Base-by-base conservation (phyloP, 2,113 vertebrate species). In the Pelecanoides urinatrix region DNA sequence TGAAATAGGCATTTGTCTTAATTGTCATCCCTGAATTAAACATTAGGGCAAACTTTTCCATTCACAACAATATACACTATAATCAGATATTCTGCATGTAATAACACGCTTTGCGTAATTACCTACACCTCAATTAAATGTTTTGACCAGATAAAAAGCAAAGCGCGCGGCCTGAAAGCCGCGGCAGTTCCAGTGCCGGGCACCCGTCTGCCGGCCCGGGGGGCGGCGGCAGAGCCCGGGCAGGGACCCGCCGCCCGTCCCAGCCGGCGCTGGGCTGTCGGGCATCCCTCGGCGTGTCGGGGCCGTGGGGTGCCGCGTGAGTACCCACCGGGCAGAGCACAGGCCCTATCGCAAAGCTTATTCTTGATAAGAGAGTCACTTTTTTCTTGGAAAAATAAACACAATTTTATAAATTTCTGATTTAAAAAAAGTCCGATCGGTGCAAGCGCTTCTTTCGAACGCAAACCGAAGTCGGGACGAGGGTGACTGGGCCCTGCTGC, bases 11-110 rank as follows among this genome's bases (percentile, higher is more conserved):
- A 67, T 72, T 92, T 91, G 68, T 82, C 88, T 93, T 85, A 76
- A 96, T 74, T 71, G 62, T 78, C 85, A 92, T 40, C 92, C 96
- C 77, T 7, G 83, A 89, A 63, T 89, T 76, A 90, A 95, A 93
- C 53, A 29, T 40, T 32, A 62, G 95, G 58, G 34, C 63, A 70
- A 94, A 95, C 91, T 93, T 96, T 90, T 82, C 91, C 56, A 58
- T 45, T 89, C 91, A 45, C 73, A 62, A 80, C 23, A 21, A 56
- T 2, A 34, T 21, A 92, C 90, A 53, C 30, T 40, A 65, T 52
- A 47, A 32, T 16, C 84, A 62, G 88, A 77, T 11, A 44, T 16
- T 83, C 49, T n/a, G 83, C 70, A 3, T 0, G 13, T 12, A 91
- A 49, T 52, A 42, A 23, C 0, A 42, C 1, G 34, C 11, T 65